Base-by-base conservation (phyloP, 2,113 vertebrate genomes). In the Mesoclemmys tuberculata region DNA sequence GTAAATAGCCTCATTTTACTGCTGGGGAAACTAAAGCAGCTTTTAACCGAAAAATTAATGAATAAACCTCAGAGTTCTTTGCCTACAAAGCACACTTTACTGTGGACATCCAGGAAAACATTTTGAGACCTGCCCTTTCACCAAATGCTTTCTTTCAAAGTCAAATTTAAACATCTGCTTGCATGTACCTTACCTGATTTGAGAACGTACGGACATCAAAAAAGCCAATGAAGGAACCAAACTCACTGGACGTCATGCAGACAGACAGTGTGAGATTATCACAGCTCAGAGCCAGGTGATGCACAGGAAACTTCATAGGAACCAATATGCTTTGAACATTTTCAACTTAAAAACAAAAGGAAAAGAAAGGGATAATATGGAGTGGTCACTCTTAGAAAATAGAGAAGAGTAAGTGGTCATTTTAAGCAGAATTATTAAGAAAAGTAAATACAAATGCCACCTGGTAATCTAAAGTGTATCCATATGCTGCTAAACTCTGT, bases 191-290 rank as follows among this genome's bases (percentile, higher is more conserved):
- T 97, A 99, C 99, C 99, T 99, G 98, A 91, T 99, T 99, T 26
- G 99, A 94, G 92, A 99, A 99, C 0, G 98, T 99, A 31, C 99
- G 99, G 78, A 99, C 98, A 27, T 99, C 99, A 84, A 99, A 99
- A 96, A 99, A 99, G 29, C 97, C 98, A n/a, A 99, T 91, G 13
- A 97, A 97, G 94, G 99, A 98, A 1, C 98, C 98, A 0, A 95
- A 55, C 38, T 98, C 98, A 4, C 95, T 95, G 38, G 98, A 98
- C 80, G 97, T 84, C 95, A 99, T 98, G 90, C 99, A 99, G 7
- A 99, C 98, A 0, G 99, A 99, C 48, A 99, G 96, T 0, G 99
- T 99, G 61, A 99, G 98, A 38, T 98, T 99, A 88, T 99, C 99
- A 49, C 99, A 98, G 97, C 99, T 99, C 82, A 99, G 98, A 29